These are phyloP conservation scores for Tangachromis dhanisi DNA, from an alignment of 2,113 vertebrate genomes.

Conservation along the genomic window DNA sequence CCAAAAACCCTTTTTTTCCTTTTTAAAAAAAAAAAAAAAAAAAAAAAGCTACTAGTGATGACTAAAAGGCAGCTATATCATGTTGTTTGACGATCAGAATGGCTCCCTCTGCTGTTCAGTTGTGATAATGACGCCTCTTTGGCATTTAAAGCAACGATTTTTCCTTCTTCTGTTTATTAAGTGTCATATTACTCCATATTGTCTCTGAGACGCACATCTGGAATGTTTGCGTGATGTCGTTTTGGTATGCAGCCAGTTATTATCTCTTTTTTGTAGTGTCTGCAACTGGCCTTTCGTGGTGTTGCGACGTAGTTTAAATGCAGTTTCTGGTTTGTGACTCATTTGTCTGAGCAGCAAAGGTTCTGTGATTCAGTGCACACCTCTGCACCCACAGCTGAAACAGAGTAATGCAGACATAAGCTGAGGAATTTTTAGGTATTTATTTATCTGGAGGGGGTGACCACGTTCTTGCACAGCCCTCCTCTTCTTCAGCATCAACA, in stretches of 20 bases:
- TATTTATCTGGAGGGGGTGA: not conserved
- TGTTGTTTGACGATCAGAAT: not conserved
- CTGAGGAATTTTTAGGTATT: not conserved
- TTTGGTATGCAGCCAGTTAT: not conserved
- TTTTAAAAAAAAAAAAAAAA: not conserved
- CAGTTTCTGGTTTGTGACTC: constrained; percentile 5
- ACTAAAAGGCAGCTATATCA: not conserved
- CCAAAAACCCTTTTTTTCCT: not conserved
- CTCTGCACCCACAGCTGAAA: not conserved
- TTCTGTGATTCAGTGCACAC: not conserved
- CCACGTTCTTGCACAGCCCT: not conserved
- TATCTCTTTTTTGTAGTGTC: not conserved
- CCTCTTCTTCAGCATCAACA: constrained; percentile 18
- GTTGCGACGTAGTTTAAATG: not conserved
- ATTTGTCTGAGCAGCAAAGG: not conserved
- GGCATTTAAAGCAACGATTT: not conserved
- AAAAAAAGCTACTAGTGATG: not conserved
- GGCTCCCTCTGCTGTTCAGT: constrained; percentile 43
- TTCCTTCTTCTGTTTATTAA: not conserved
- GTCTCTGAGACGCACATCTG: not conserved
- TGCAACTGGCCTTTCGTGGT: not conserved
- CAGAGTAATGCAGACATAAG: not conserved
- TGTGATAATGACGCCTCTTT: not conserved
- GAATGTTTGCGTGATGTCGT: not conserved
- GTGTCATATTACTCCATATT: not conserved